Evolutionary conservation across 2,888 invertebrate genomes (phyloP).

Genomic region (Sicus ferrugineus): DNA sequence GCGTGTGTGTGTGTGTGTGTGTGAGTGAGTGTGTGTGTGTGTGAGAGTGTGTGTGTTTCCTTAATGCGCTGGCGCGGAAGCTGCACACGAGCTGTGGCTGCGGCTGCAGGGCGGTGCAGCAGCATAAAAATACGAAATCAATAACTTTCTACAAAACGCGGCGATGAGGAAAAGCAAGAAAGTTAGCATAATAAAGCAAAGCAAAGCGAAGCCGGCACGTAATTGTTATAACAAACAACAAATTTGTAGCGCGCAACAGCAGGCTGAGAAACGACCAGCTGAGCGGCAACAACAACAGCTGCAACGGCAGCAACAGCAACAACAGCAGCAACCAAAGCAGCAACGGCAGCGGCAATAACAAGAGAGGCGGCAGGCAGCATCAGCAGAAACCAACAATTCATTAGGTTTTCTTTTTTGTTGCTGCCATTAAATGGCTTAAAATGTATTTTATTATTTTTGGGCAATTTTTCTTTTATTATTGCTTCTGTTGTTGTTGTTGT

Average conservation of each 20-base stretch:
- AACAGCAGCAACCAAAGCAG: background rate
- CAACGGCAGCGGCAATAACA: background rate
- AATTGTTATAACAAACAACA: constrained; percentile 47
- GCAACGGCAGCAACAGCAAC: constrained; percentile 6
- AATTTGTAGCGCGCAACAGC: constrained; percentile 35
- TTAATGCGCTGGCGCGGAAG: no score
- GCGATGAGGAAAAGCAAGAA: constrained; percentile 39
- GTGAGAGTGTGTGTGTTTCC: background rate
- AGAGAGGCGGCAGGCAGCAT: background rate
- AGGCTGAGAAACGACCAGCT: background rate
- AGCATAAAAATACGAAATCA: constrained; percentile 4
- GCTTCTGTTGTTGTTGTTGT: constrained; percentile 14
- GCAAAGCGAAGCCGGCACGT: constrained; percentile 41
- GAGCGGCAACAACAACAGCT: constrained; percentile 11
- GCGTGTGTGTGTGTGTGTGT: no score
- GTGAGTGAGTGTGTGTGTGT: no score
- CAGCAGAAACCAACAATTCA: background rate
- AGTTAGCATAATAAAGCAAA: constrained; percentile 39
- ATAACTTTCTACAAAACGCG: constrained; percentile 26
- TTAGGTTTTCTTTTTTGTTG: constrained; percentile 8
- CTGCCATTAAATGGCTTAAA: constrained; percentile 39
- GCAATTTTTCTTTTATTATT: constrained; percentile 21
- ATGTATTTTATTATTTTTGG: constrained; percentile 40
- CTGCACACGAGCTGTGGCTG: no score
- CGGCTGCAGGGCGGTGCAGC: no score